These are phyloP conservation scores for Saguinus midas DNA, from an alignment of 2,113 vertebrate genomes.

Conservation along the genomic window DNA sequence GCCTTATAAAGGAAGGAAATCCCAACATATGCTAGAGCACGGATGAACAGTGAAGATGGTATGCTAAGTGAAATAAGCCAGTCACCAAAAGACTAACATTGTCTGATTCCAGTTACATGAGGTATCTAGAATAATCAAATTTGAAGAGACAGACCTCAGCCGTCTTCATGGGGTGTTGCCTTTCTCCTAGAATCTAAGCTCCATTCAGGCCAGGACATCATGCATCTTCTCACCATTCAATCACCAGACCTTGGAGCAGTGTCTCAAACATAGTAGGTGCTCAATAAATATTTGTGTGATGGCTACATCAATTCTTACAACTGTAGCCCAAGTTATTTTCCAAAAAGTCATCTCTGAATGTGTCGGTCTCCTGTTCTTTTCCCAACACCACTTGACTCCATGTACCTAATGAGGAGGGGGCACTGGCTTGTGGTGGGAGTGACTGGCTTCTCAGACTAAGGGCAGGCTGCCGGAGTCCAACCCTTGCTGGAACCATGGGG, in stretches of 20 bases:
- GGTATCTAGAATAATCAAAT: neutral
- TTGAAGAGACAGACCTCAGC: neutral
- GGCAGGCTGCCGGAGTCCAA: neutral
- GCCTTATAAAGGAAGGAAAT: neutral
- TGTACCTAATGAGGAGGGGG: rapidly evolving
- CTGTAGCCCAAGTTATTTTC: neutral
- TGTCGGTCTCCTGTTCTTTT: rapidly evolving
- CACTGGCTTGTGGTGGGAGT: rapidly evolving
- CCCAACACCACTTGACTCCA: rapidly evolving
- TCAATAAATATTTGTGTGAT: neutral
- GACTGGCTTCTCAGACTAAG: neutral
- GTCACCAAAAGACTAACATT: neutral
- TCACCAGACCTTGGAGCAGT: neutral
- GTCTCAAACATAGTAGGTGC: neutral
- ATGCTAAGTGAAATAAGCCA: neutral
- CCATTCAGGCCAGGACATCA: rapidly evolving
- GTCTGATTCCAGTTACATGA: rapidly evolving
- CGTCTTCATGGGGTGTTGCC: rapidly evolving
- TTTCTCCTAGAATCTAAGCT: neutral
- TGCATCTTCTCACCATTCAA: too few relatives aligned
- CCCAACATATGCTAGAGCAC: rapidly evolving
- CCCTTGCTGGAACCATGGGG: too few relatives aligned
- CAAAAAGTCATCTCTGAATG: neutral
- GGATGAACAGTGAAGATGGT: neutral
- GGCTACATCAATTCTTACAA: neutral